Conservation (phyloP, 2,888 invertebrate genomes). For the Cataglyphis albicans region DNA sequence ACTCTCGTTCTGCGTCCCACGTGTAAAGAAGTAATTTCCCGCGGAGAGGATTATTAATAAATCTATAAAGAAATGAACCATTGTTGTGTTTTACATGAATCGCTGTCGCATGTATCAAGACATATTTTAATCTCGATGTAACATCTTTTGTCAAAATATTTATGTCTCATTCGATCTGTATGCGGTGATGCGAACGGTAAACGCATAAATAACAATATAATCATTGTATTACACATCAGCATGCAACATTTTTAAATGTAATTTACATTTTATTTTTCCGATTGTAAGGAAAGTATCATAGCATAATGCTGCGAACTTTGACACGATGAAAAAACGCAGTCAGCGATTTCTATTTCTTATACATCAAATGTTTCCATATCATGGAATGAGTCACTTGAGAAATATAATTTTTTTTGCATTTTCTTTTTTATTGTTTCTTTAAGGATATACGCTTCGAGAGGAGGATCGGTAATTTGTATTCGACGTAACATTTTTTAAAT, state of each 20-base stretch:
- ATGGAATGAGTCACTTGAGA: not conserved
- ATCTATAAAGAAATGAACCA: slow-evolving; percentile 33
- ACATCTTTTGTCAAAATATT: slow-evolving; percentile 45
- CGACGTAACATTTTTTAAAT: slow-evolving; percentile 33
- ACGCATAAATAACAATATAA: slow-evolving; percentile 9
- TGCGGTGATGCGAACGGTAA: not conserved
- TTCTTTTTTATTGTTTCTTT: not conserved
- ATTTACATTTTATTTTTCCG: not conserved
- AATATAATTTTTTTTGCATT: not conserved
- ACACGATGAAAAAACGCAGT: not conserved
- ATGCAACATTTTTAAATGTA: slow-evolving; percentile 5
- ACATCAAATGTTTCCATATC: not conserved
- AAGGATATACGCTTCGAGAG: not conserved
- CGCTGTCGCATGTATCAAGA: slow-evolving; percentile 33
- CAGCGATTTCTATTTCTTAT: not conserved
- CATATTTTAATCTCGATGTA: slow-evolving; percentile 58
- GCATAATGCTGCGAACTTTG: not conserved
- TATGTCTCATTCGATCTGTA: not conserved
- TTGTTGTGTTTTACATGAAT: slow-evolving; percentile 46
- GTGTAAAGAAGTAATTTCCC: slow-evolving; percentile 98
- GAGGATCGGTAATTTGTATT: slow-evolving; percentile 5
- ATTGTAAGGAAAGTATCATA: not conserved
- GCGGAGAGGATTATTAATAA: slow-evolving; percentile 96
- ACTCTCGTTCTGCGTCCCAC: slow-evolving; percentile 98
- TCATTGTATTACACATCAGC: slow-evolving; percentile 9